Evolutionary conservation across 1,140 invertebrate species (phyloP).

Genomic region (Sitobion miscanthi): DNA sequence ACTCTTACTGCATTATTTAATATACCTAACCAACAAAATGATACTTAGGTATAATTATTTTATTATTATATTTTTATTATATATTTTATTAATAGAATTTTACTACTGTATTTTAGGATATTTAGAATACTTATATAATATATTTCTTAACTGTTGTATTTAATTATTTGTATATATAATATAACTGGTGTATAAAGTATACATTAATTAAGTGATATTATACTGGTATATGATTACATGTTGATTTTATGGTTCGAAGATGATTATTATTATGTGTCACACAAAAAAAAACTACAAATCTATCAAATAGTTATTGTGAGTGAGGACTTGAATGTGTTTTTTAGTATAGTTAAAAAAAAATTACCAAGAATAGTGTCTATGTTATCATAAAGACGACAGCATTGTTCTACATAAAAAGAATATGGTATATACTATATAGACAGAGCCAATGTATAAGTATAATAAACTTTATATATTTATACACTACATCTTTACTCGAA

Average conservation of each 20-base stretch:
- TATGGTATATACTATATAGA: too few relatives aligned
- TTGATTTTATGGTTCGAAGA: neutral
- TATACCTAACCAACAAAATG: neutral
- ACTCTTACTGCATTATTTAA: neutral
- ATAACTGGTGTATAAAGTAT: neutral
- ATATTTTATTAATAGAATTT: neutral
- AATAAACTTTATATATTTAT: neutral
- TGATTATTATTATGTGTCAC: neutral
- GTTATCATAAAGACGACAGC: slow-evolving; percentile 27
- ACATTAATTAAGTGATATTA: neutral
- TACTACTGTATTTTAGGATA: neutral
- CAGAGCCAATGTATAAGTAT: neutral
- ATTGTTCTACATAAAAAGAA: neutral
- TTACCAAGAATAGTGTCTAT: neutral
- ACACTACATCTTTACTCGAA: neutral
- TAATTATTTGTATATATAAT: neutral
- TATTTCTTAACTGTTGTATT: neutral
- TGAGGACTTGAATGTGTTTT: neutral
- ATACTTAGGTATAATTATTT: neutral
- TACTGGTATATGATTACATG: neutral
- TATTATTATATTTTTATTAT: too few relatives aligned
- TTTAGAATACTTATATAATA: neutral
- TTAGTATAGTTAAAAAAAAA: slow-evolving; percentile 13
- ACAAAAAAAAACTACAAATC: neutral
- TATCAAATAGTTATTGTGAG: neutral